These are phyloP conservation scores for Aethes cnicana DNA, from an alignment of 2,888 invertebrate species.

Conservation along the genomic window DNA sequence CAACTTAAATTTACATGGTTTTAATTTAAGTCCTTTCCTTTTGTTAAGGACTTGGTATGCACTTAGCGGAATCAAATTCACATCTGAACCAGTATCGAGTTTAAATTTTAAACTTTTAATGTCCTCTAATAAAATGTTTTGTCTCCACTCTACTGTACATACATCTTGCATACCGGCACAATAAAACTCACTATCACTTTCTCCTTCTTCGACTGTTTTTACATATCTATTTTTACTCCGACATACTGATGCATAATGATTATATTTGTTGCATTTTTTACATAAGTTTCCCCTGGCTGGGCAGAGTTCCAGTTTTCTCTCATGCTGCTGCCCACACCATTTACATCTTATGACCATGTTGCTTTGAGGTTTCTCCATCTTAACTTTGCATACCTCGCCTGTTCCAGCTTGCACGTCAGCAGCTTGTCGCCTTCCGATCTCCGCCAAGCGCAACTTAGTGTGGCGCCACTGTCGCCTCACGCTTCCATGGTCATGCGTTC, in stretches of 20 bases:
- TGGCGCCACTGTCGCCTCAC: no score
- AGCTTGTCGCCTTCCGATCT: neutral
- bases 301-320: neutral
- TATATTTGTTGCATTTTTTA: conserved; percentile 3
- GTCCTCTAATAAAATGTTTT: conserved; percentile 4
- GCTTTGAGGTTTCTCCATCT: no score
- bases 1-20: no score
- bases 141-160: conserved; percentile 2
- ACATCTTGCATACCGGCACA: neutral
- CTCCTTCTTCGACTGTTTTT: neutral
- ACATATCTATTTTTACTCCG: neutral
- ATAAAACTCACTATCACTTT: conserved; percentile 5
- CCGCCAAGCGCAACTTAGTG: neutral
- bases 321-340: conserved; percentile 5
- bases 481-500: no score
- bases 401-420: neutral
- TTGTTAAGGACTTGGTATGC: conserved; percentile 32
- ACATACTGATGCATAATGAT: conserved; percentile 6
- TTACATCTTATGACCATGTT: conserved; percentile 2
- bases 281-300: conserved; percentile 7
- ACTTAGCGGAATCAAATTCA: conserved; percentile 8
- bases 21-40: conserved; percentile 10
- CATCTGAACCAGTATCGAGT: conserved; percentile 17
- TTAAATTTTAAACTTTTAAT: conserved; percentile 2
- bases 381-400: no score